Base-by-base conservation (phyloP, 2,113 vertebrate genomes). In the Anoplopoma fimbria region DNA sequence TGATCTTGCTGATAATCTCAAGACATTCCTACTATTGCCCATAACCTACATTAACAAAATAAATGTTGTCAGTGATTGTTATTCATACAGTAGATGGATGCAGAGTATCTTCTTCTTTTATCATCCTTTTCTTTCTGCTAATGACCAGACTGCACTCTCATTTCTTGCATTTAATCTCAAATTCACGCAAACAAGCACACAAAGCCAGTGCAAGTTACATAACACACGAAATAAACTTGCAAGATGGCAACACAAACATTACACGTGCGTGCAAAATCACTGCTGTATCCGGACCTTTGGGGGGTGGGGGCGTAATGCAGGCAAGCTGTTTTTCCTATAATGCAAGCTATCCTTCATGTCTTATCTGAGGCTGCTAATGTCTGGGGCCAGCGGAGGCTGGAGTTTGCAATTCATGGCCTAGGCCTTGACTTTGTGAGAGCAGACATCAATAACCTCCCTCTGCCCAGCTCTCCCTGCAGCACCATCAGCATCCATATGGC, bases 401-500 rank as follows among this genome's bases (percentile, higher is more conserved):
- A 51, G 93, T 95, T 93, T 95, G 92, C 89, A 92, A 95, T 96
- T 95, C 89, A 92, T 94, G 93, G 95, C 95, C 93, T 72, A 94
- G 96, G 95, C 96, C 95, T 95, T 94, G 94, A 94, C 94, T 94
- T 95, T 96, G 94, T 95, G 95, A 95, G 94, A 95, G 93, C 94
- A 87, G 73, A 91, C 93, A 96, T 97, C 95, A 96, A 96, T 96
- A 95, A 96, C 92, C 93, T 93, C 89, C 91, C 79, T 90, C 72
- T 89, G 79, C 86, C 79, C 78, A 77, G 74, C 93, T 93, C 90
- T 86, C 83, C 89, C 87, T 92, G 92, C 94, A 94, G 94, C 93
- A 85, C 78, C 80, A 75, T 61, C 78, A 79, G 70, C 84, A 84
- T 84, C 82, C 69, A 72, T 85, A 84, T 71, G 84, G 60, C 77